Conservation (phyloP, 2,888 invertebrate genomes). For the Apoderus coryli region DNA sequence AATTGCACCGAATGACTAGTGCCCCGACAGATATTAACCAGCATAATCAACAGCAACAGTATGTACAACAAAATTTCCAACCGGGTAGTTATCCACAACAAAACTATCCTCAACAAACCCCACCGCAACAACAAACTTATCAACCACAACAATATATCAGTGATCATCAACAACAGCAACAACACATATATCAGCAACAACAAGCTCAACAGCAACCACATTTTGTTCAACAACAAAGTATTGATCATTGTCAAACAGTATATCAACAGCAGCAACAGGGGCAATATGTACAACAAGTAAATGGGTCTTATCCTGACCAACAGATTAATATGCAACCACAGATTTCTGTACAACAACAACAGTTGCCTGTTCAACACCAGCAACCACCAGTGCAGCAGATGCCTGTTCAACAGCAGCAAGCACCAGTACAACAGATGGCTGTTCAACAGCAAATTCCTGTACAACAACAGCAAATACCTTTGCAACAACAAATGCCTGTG, state of each 20-base stretch:
- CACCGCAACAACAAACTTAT: slow-evolving; percentile 16
- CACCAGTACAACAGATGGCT: no score
- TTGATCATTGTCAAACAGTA: no score
- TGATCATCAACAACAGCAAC: slow-evolving; percentile 14
- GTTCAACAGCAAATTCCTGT: slow-evolving; percentile 4
- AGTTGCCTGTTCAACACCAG: slow-evolving; percentile 22
- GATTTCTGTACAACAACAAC: slow-evolving; percentile 7
- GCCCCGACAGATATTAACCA: no score
- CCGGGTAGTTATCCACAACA: slow-evolving; percentile 13
- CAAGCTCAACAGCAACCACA: slow-evolving; percentile 40
- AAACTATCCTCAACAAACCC: slow-evolving; percentile 12
- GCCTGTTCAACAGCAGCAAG: slow-evolving; percentile 26
- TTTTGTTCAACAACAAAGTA: slow-evolving; percentile 18
- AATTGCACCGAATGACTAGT: no score
- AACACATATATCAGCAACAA: slow-evolving; percentile 25
- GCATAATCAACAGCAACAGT: slow-evolving; percentile 11
- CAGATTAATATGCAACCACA: no score
- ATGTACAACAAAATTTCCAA: no score
- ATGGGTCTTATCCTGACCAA: no score
- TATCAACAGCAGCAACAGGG: slow-evolving; percentile 9
- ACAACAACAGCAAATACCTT: slow-evolving; percentile 12
- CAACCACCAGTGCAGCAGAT: slow-evolving; percentile 39
- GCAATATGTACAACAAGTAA: no score
- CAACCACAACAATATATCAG: slow-evolving; percentile 17
- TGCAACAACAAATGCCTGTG: slow-evolving; percentile 13